phyloP scores from a whole-genome alignment of 2,888 invertebrate species.

The Nasonovia ribisnigri region DNA sequence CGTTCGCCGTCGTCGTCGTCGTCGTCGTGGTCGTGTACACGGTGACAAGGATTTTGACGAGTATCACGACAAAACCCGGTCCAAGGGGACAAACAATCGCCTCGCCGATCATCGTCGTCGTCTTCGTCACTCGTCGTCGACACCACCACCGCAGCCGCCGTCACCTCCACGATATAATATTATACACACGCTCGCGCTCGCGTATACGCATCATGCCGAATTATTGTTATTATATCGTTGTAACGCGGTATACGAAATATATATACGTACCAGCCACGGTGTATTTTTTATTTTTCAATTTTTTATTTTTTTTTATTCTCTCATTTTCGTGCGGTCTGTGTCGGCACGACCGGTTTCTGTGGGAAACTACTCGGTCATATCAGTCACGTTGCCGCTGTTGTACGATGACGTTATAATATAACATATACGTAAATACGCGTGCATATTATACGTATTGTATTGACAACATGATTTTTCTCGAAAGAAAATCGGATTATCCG shows the following conservation, averaged over 20 bases:
- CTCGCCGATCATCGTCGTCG: conserved; percentile 56
- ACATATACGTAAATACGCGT: not conserved
- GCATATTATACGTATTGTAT: not conserved
- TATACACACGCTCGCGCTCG: conserved; percentile 15
- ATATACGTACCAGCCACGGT: conserved; percentile 5
- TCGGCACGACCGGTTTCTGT: conserved; percentile 65
- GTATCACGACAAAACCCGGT: conserved; percentile 52
- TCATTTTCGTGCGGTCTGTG: conserved; percentile 59
- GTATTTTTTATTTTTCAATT: conserved; percentile 40
- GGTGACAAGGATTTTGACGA: conserved; percentile 64
- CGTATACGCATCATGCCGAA: conserved; percentile 64
- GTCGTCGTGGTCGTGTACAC: not conserved
- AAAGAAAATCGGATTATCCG: conserved; percentile 63
- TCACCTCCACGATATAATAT: conserved; percentile 40
- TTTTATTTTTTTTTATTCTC: conserved; percentile 41
- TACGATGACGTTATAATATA: conserved; percentile 36
- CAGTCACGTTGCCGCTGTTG: conserved; percentile 58
- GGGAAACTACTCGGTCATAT: conserved; percentile 65
- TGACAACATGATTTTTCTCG: conserved; percentile 48
- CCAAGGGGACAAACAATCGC: conserved; percentile 52
- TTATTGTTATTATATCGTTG: conserved; percentile 61
- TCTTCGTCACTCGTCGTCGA: conserved; percentile 10
- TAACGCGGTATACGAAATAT: conserved; percentile 29
- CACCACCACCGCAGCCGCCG: not conserved
- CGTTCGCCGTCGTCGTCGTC: not conserved